Conservation (phyloP, 2,888 invertebrate species). For the Eristalis tenax region DNA sequence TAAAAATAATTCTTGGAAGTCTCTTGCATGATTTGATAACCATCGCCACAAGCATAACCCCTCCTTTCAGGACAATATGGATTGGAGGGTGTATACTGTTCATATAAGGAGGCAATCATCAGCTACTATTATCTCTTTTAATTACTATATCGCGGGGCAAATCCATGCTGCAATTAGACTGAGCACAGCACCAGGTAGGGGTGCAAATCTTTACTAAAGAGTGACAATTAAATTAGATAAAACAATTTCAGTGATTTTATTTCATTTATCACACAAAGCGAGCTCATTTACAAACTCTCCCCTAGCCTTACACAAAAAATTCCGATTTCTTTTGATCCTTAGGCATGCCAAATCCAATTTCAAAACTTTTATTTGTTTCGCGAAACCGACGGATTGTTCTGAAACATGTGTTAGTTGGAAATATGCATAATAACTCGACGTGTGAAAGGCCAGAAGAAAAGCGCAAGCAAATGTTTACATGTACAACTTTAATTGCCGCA, state of each 20-base stretch:
- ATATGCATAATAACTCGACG: neutral
- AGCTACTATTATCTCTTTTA: neutral
- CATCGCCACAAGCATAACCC: too few species aligned
- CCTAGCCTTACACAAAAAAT: neutral
- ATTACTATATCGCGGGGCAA: neutral
- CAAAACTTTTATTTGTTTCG: neutral
- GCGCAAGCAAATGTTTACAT: neutral
- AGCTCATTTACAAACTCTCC: too few species aligned
- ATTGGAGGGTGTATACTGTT: neutral
- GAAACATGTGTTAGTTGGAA: neutral
- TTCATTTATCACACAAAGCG: neutral
- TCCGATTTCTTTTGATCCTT: too few species aligned
- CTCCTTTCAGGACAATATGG: neutral
- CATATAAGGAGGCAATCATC: neutral
- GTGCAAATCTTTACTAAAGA: neutral
- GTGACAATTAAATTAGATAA: neutral
- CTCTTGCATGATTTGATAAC: too few species aligned
- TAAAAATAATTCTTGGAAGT: too few species aligned
- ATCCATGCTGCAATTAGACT: neutral
- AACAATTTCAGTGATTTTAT: neutral
- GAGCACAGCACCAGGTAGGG: neutral
- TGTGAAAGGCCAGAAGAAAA: neutral
- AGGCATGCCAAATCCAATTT: neutral
- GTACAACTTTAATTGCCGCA: neutral
- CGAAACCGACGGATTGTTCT: neutral